These are phyloP conservation scores for Epinotia bilunana DNA, from an alignment of 2,888 invertebrate species.

Conservation along the genomic window DNA sequence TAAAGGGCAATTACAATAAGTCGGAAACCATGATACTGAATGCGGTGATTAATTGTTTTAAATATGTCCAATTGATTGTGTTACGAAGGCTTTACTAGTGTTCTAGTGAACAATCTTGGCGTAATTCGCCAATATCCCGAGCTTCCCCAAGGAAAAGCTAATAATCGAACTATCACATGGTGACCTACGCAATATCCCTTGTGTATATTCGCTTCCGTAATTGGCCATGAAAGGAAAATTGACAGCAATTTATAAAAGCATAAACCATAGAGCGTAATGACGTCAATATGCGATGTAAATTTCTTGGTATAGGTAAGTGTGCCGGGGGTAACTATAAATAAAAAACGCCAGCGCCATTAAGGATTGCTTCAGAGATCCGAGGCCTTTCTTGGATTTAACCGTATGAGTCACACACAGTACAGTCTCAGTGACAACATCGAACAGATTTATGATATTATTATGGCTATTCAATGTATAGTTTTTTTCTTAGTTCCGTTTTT, in stretches of 20 bases:
- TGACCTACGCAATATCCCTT: conserved; percentile 50
- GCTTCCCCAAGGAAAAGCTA: conserved; percentile 46
- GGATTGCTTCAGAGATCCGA: conserved; percentile 21
- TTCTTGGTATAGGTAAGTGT: conserved; percentile 8
- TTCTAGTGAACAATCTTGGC: conserved; percentile 39
- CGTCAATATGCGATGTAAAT: conserved; percentile 22
- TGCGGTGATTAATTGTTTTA: background rate
- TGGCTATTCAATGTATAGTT: background rate
- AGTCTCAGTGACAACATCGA: background rate
- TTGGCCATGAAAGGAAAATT: conserved; percentile 60
- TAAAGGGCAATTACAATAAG: background rate
- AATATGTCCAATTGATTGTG: background rate
- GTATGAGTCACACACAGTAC: background rate
- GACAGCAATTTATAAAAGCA: conserved; percentile 33
- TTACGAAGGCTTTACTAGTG: conserved; percentile 15
- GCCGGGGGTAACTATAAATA: conserved; percentile 20
- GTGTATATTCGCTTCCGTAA: conserved; percentile 55
- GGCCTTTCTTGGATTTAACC: conserved; percentile 3
- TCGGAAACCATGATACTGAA: background rate
- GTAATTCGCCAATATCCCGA: conserved; percentile 48
- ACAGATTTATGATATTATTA: conserved; percentile 1
- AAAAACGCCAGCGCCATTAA: background rate
- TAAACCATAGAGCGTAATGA: conserved; percentile 21
- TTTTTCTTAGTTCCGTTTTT: background rate
- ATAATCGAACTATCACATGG: conserved; percentile 39